Evolutionary conservation across 2,888 invertebrate species (phyloP), one percentile per base, ranked within the genome.

Genomic region (Aphidoletes aphidimyza): DNA sequence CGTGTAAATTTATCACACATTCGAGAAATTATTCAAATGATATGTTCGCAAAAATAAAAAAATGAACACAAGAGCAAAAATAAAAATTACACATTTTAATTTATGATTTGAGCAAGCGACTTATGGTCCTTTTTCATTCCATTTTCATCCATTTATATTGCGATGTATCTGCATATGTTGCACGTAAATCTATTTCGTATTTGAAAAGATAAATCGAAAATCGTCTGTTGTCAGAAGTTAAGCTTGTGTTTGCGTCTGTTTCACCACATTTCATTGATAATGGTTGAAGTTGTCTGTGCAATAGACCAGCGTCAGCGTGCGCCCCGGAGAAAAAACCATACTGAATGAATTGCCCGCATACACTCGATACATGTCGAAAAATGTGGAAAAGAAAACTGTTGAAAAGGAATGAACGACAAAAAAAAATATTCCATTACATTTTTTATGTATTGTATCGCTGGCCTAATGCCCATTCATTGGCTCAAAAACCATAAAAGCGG

Each of bases 201-300:
- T 69, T 30, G 69, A 26, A 69, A 69, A 69, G 69, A 69, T 69
- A 69, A 69, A 69, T 69, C 69, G 69, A 69, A 69, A 69, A 69
- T 69, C 69, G 69, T 69, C 69, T 69, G 30, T 30, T 69, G 69
- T 69, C 69, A 69, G 69, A 69, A 9, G 69, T 69, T 69, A 69
- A 69, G 69, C 69, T 69, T 69, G 30, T 69, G 69, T 69, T 69
- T 69, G 69, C 69, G 69, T 69, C 69, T 30, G 69, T 69, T 69
- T 69, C 69, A 30, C 69, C 30, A 69, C 69, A 69, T 69, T 69
- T 69, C 30, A 69, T 69, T 69, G 69, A 69, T 69, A 69, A 69
- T 69, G 69, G 69, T 14, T 26, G 30, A 69, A 30, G 69, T 69
- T 69, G 69, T 69, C 34, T 69, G 69, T 69, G 42, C 42, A 42